Conservation (phyloP, 2,113 vertebrate species). For the Dasyprocta punctata region DNA sequence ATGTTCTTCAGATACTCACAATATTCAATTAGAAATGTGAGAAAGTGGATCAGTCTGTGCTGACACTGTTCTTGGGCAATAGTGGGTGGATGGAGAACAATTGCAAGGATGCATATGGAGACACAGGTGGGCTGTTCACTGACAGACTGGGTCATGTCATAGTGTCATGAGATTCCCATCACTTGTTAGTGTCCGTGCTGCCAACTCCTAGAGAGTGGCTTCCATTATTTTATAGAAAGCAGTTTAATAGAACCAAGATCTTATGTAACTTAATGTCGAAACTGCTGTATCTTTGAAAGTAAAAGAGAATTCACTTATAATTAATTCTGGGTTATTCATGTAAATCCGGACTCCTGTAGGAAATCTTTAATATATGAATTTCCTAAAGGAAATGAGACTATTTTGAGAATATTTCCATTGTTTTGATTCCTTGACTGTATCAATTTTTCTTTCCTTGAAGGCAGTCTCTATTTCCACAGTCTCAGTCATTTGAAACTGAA, state of each 20-base stretch:
- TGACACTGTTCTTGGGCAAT: background rate
- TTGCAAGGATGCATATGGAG: background rate
- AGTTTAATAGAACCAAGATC: background rate
- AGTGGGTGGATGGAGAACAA: fast-evolving
- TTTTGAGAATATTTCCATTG: background rate
- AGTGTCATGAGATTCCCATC: background rate
- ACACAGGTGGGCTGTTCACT: background rate
- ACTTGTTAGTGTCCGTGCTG: background rate
- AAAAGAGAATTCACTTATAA: background rate
- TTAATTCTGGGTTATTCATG: background rate
- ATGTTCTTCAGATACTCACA: background rate
- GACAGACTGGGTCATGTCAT: fast-evolving
- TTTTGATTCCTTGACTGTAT: background rate
- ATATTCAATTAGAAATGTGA: background rate
- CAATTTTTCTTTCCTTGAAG: background rate
- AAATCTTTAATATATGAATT: background rate
- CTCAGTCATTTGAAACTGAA: background rate
- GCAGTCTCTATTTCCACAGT: background rate
- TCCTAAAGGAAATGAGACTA: background rate
- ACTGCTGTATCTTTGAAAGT: background rate
- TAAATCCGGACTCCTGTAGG: background rate
- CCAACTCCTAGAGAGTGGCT: background rate
- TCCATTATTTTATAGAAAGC: background rate
- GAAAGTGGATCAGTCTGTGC: too few species aligned
- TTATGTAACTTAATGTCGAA: background rate